Conservation (phyloP, 1,140 invertebrate species). For the Drosophila tani region DNA sequence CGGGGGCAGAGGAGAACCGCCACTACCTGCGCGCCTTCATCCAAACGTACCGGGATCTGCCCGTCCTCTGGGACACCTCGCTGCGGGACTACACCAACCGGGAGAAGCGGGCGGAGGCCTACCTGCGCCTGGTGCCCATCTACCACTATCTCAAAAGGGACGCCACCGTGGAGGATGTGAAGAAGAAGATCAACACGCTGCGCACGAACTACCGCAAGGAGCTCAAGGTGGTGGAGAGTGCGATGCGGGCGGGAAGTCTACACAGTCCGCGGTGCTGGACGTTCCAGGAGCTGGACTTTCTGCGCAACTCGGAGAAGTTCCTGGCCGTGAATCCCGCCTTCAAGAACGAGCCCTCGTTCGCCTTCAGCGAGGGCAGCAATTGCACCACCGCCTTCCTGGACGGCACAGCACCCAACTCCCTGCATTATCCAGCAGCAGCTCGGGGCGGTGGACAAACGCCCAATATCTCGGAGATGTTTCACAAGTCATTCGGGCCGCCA, state of each 20-base stretch:
- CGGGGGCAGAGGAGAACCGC: constrained; percentile 77
- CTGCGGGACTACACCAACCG: constrained; percentile 79
- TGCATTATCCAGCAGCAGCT: constrained; percentile 43
- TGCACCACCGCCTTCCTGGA: constrained; percentile 66
- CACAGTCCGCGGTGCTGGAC: constrained; percentile 81
- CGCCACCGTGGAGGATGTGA: constrained; percentile 79
- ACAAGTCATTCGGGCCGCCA: constrained; percentile 75
- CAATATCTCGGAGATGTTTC: constrained; percentile 79
- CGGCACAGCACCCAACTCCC: constrained; percentile 18
- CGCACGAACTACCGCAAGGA: constrained; percentile 82
- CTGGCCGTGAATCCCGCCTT: constrained; percentile 73
- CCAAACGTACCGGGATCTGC: constrained; percentile 77
- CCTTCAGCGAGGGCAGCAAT: constrained; percentile 71
- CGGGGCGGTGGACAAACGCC: constrained; percentile 56
- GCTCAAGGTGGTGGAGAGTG: constrained; percentile 76
- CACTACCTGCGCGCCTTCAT: constrained; percentile 77
- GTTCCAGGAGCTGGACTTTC: constrained; percentile 77
- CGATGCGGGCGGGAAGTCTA: constrained; percentile 60
- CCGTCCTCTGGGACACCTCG: constrained; percentile 80
- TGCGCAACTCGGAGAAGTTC: constrained; percentile 80
- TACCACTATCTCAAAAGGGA: constrained; percentile 79
- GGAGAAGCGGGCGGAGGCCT: constrained; percentile 78
- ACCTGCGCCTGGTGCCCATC: constrained; percentile 75
- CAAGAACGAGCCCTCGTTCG: constrained; percentile 64
- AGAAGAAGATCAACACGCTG: constrained; percentile 81